Conservation (phyloP, 1,140 invertebrate genomes). For the Mizuhopecten yessoensis region DNA sequence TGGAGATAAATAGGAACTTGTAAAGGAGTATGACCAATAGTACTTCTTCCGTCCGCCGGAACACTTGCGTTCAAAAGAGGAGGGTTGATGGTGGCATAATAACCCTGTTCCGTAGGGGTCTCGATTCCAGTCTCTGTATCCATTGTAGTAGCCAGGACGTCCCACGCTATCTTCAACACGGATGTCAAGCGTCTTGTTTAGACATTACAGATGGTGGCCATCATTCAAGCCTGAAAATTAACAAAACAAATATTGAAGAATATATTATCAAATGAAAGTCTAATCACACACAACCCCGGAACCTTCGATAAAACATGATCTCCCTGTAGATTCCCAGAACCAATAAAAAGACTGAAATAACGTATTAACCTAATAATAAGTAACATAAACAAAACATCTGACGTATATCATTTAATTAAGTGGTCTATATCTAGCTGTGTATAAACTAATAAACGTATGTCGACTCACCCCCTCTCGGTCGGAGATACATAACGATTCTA, state of each 20-base stretch:
- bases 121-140: neutral
- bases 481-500: neutral
- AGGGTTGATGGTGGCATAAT: neutral
- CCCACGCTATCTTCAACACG: neutral
- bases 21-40: slow-evolving; percentile 48
- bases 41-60: neutral
- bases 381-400: neutral
- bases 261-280: no score
- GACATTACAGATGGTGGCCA: neutral
- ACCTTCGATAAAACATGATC: neutral
- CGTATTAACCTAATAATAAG: no score
- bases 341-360: neutral
- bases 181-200: neutral
- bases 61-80: neutral
- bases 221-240: neutral
- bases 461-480: neutral
- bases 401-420: neutral
- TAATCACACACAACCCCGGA: no score
- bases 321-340: neutral
- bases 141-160: neutral
- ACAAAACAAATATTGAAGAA: neutral
- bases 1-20: slow-evolving; percentile 69
- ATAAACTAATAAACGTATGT: neutral
- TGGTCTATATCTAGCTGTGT: neutral
- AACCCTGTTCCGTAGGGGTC: slow-evolving; percentile 9